Evolutionary conservation across 2,888 invertebrate species (phyloP).

Genomic region (Andrena minutula): DNA sequence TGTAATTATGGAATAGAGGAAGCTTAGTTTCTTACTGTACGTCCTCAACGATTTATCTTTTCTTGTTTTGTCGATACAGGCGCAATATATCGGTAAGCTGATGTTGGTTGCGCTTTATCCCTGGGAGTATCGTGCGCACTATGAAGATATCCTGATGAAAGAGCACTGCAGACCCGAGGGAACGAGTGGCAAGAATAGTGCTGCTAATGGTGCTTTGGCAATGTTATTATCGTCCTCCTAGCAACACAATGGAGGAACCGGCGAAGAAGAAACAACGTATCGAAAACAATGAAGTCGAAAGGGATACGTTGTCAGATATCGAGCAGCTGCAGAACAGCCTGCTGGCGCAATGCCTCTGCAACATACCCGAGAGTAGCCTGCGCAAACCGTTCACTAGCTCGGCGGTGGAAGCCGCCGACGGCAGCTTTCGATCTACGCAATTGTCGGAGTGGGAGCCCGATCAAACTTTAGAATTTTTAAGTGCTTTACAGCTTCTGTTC

Average conservation of each 20-base stretch:
- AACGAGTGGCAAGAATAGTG: slow-evolving; percentile 58
- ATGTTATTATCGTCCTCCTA: slow-evolving; percentile 86
- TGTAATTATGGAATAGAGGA: not conserved
- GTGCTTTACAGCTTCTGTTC: slow-evolving; percentile 93
- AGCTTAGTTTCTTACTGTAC: too few relatives aligned
- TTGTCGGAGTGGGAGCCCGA: slow-evolving; percentile 89
- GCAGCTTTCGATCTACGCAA: slow-evolving; percentile 86
- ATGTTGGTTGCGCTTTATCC: slow-evolving; percentile 48
- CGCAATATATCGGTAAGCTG: slow-evolving; percentile 32
- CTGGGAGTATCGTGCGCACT: slow-evolving; percentile 59
- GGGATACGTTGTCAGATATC: slow-evolving; percentile 87
- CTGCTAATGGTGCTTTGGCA: slow-evolving; percentile 89
- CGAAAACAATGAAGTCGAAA: slow-evolving; percentile 87
- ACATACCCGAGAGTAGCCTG: slow-evolving; percentile 90
- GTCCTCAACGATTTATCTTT: not conserved
- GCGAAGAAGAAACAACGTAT: slow-evolving; percentile 93
- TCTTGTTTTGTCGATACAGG: slow-evolving; percentile 37
- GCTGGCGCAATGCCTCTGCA: slow-evolving; percentile 92
- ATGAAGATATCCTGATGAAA: slow-evolving; percentile 77
- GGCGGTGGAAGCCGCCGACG: slow-evolving; percentile 86
- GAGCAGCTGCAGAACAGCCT: slow-evolving; percentile 89
- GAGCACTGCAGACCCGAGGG: slow-evolving; percentile 53
- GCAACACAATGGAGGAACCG: slow-evolving; percentile 92
- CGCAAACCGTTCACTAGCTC: slow-evolving; percentile 90
- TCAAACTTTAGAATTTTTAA: slow-evolving; percentile 91